These are phyloP conservation scores for Cyclargus thomasi DNA, from an alignment of 1,140 invertebrate genomes.

Conservation along the genomic window DNA sequence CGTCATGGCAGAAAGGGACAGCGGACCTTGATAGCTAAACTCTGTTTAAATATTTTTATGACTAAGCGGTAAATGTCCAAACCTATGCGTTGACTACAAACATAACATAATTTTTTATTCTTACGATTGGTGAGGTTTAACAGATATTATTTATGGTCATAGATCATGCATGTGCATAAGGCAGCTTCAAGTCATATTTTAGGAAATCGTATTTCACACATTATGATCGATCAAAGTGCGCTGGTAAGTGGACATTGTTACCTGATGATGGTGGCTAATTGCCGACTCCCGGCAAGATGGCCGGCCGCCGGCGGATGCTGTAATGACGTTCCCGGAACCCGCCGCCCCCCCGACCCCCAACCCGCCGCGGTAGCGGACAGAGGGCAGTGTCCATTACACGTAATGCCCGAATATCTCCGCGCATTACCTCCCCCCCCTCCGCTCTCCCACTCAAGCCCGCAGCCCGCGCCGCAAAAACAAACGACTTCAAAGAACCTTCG, in stretches of 20 bases:
- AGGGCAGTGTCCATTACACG: neutral
- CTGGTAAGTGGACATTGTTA: conserved; percentile 22
- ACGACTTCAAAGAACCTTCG: neutral
- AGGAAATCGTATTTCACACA: neutral
- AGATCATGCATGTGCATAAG: no score
- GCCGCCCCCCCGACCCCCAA: conserved; percentile 36
- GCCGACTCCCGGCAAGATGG: conserved; percentile 50
- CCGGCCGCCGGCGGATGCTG: conserved; percentile 61
- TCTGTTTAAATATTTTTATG: no score
- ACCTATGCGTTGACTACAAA: no score
- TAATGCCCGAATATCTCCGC: neutral
- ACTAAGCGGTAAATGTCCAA: no score
- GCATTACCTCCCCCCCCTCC: neutral
- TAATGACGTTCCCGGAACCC: conserved; percentile 64
- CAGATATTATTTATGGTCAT: no score
- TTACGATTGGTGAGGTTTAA: no score
- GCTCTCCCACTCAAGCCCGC: no score
- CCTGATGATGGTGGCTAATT: conserved; percentile 52
- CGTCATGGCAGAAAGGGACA: no score
- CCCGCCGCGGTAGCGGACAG: conserved; percentile 26
- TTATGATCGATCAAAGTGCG: conserved; percentile 14
- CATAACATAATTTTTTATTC: no score
- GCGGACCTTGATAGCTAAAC: no score
- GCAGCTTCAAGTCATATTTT: neutral
- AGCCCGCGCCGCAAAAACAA: neutral